Evolutionary conservation across 2,888 invertebrate species (phyloP), one percentile per base, ranked within the genome.

Genomic region (Acanthopleura granulata): DNA sequence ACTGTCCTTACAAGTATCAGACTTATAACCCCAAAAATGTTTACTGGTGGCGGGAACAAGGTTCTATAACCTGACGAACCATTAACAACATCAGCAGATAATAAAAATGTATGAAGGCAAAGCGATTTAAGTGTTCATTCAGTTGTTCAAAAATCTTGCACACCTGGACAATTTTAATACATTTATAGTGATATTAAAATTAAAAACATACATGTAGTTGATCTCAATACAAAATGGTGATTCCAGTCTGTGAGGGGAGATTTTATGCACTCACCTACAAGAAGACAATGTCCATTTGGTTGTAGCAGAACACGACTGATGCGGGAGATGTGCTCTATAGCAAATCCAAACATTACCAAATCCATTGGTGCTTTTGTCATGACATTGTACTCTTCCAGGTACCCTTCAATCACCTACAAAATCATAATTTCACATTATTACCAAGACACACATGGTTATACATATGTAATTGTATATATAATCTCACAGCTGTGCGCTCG

Each of bases 321-420:
- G 16, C 90, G 78, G 0, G 89, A 89, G 69, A 90, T 87, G 78
- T 90, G 90, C 80, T 90, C 89, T 51, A 90, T 89, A 72, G 90
- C 89, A 83, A 89, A 90, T 72, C 88, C 82, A 80, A 90, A 90
- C 85, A 90, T 85, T 72, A 90, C 90, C 40, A 90, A 85, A 75
- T 89, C 87, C 90, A 90, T 90, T 0, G 88, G 89, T n/a, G 89
- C 88, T 78, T 89, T 90, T 78, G 85, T 87, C 84, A 87, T 87
- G 76, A 85, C 76, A 80, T 90, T 90, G 77, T 88, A 90, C 40
- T 90, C 90, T 62, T 89, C 89, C 74, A 90, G 80, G 75, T 86
- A 89, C 40, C 81, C 81, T 76, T 90, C 89, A 78, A 90, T 88
- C 49, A 82, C 83, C 88, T 89, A 80, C 0, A 79, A 71, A 57